Percentiles rank a stretch among this genome's conserved stretches.
phyloP scores from a whole-genome alignment of 53 echinoderm and acorn worm species.

The Mesocentrotus franciscanus region DNA sequence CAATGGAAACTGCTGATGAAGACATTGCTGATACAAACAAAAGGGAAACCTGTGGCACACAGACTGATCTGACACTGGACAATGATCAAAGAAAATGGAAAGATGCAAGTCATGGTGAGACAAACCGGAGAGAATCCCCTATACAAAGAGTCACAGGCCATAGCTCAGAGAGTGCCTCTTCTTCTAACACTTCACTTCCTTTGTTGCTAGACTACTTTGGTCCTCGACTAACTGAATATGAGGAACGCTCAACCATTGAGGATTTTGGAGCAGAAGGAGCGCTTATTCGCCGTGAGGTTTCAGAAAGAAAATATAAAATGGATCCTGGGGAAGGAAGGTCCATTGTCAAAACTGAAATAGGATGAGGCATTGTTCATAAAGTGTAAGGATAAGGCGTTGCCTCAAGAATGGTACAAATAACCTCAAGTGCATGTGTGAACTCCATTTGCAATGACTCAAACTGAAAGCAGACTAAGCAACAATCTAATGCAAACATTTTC shows the following conservation, averaged over 20 bases:
- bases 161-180: slow-evolving; percentile 8
- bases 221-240: slow-evolving; percentile 46
- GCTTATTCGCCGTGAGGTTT: neutral
- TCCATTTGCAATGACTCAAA: neutral
- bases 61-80: slow-evolving; percentile 12
- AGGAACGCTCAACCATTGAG: slow-evolving; percentile 38
- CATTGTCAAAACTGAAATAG: slow-evolving; percentile 44
- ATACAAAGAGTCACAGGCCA: neutral
- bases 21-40: neutral
- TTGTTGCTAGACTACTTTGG: slow-evolving; percentile 25
- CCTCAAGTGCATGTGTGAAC: neutral
- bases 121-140: neutral
- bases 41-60: slow-evolving; percentile 17
- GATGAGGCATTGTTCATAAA: neutral
- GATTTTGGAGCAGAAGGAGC: slow-evolving; percentile 39
- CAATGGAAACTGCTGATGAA: neutral
- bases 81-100: neutral
- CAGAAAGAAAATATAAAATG: slow-evolving; percentile 48
- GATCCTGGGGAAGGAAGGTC: slow-evolving; percentile 4
- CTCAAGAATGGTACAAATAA: neutral
- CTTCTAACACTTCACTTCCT: slow-evolving; percentile 25
- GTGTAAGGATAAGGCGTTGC: neutral
- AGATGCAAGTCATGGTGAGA: neutral
- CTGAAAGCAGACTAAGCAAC: neutral
- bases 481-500: slow-evolving; percentile 48